A percentile compares a stretch with the other conserved stretches of the same genome.
Evolutionary conservation across 2,888 invertebrate genomes (phyloP).

Genomic region (Lepidocyrtoides sp.): DNA sequence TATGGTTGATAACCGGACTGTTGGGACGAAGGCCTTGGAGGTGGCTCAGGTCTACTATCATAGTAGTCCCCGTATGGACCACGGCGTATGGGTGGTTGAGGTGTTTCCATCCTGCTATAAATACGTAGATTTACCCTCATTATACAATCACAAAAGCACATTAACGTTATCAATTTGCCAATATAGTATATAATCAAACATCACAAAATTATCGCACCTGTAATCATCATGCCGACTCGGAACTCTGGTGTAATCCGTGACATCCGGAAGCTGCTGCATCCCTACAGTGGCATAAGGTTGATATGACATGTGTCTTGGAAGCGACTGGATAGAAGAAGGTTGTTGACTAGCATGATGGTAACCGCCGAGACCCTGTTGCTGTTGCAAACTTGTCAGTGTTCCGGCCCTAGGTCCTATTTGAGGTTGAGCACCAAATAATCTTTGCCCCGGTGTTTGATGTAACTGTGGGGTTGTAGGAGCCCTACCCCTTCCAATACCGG

Average conservation of each 20-base stretch:
- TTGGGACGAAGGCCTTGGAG: constrained; percentile 84
- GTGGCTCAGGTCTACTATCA: constrained; percentile 82
- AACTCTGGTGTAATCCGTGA: constrained; percentile 84
- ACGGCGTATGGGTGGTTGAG: constrained; percentile 84
- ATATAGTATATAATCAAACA: no score
- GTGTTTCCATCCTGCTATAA: constrained; percentile 80
- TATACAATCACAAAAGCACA: neutral
- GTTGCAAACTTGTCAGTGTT: constrained; percentile 86
- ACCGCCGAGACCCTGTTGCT: constrained; percentile 86
- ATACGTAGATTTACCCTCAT: neutral
- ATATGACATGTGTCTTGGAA: constrained; percentile 85
- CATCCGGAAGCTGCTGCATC: constrained; percentile 84
- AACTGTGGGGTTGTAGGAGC: constrained; percentile 64
- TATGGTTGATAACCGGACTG: constrained; percentile 83
- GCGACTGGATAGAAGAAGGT: constrained; percentile 84
- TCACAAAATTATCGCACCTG: constrained; percentile 80
- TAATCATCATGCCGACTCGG: constrained; percentile 84
- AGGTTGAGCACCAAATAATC: constrained; percentile 81
- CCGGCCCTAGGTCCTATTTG: constrained; percentile 69
- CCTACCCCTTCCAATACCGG: constrained; percentile 80
- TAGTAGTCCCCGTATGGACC: constrained; percentile 84
- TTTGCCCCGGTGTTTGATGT: constrained; percentile 79
- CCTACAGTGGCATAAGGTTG: constrained; percentile 84
- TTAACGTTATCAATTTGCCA: no score
- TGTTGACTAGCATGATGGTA: constrained; percentile 65